Conservation (phyloP, 2,113 vertebrate species). For the Tylochromis polylepis region DNA sequence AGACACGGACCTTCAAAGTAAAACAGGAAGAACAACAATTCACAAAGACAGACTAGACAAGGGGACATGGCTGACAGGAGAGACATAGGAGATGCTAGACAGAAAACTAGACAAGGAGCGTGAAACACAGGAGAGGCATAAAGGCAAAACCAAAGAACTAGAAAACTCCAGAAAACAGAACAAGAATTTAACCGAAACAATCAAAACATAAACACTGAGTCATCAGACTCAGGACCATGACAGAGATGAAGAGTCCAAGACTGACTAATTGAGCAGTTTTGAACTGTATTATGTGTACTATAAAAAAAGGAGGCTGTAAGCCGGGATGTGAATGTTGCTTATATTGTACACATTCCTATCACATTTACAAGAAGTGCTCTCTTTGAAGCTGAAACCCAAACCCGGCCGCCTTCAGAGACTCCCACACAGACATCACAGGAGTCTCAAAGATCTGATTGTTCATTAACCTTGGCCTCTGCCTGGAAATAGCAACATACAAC, state of each 20-base stretch:
- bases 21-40: too few species aligned
- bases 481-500: constrained; percentile 12
- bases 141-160: too few species aligned
- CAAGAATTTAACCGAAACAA: too few species aligned
- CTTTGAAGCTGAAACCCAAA: constrained; percentile 10
- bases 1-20: too few species aligned
- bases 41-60: too few species aligned
- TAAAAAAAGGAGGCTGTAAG: neutral
- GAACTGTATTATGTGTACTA: neutral
- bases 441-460: constrained; percentile 16
- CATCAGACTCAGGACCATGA: too few species aligned
- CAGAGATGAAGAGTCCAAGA: neutral
- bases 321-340: neutral
- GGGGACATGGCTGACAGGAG: too few species aligned
- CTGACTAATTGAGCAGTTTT: neutral
- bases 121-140: too few species aligned
- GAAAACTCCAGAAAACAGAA: too few species aligned
- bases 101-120: too few species aligned
- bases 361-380: neutral
- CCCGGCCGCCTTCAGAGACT: neutral
- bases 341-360: neutral
- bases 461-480: constrained; percentile 32
- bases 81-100: too few species aligned
- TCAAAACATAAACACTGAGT: too few species aligned
- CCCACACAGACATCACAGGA: constrained; percentile 25